Percentiles rank a stretch among this genome's conserved stretches.
phyloP scores from a whole-genome alignment of 2,113 vertebrate genomes.

The human region DNA sequence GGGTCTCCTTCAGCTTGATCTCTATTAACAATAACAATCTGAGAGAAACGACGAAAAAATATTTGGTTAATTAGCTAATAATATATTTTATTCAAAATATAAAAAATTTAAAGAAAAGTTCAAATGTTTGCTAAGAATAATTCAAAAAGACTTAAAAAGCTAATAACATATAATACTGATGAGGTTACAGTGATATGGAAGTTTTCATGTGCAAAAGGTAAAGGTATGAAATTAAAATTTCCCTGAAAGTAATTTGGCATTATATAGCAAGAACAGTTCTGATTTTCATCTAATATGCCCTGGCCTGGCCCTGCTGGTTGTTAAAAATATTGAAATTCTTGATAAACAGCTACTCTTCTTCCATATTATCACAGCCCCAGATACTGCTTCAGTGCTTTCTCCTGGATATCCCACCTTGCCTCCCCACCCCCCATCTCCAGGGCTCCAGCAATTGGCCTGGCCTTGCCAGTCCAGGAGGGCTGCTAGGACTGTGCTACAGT shows the following conservation, averaged over 20 bases:
- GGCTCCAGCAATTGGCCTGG: not conserved
- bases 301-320: not conserved
- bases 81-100: not conserved
- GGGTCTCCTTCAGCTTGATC: not conserved
- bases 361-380: not conserved
- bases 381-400: not conserved
- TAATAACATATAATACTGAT: not conserved
- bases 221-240: not conserved
- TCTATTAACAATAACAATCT: not conserved
- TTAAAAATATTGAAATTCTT: not conserved
- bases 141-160: not conserved
- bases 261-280: not conserved
- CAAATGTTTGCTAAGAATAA: not conserved
- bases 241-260: not conserved
- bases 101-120: not conserved
- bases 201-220: not conserved
- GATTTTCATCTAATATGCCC: not conserved
- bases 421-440: accelerated
- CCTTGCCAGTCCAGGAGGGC: too few relatives aligned
- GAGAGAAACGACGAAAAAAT: not conserved
- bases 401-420: too few relatives aligned
- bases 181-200: not conserved
- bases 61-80: not conserved
- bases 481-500: not conserved
- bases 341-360: not conserved